phyloP scores from a whole-genome alignment of 1,140 invertebrate genomes.

The Drosophila nikananu region DNA sequence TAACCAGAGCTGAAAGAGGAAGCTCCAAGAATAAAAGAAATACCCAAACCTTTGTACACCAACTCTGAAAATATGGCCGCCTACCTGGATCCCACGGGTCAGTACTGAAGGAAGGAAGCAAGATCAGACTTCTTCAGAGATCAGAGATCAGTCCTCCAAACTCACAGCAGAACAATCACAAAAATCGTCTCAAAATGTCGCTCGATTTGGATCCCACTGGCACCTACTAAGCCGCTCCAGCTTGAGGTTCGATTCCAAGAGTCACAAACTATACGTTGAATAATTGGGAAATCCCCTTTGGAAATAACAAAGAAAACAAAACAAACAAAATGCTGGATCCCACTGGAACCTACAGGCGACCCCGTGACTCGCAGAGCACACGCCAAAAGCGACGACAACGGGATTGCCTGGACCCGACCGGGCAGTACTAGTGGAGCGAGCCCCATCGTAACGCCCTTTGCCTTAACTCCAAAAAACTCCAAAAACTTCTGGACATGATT shows the following conservation, averaged over 20 bases:
- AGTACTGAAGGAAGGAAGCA: slow-evolving; percentile 6
- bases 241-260: neutral
- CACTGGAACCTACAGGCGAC: slow-evolving; percentile 80
- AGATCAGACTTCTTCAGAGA: neutral
- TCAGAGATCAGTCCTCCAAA: neutral
- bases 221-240: slow-evolving; percentile 66
- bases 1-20: slow-evolving; percentile 23
- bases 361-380: slow-evolving; percentile 61
- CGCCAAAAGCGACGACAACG: slow-evolving; percentile 63
- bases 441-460: slow-evolving; percentile 59
- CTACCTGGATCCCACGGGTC: slow-evolving; percentile 19
- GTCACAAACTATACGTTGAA: neutral
- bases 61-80: slow-evolving; percentile 3
- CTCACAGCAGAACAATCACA: neutral
- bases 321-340: slow-evolving; percentile 70
- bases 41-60: neutral
- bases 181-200: slow-evolving; percentile 65
- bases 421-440: slow-evolving; percentile 67
- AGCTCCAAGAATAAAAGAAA: neutral
- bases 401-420: slow-evolving; percentile 74
- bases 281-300: neutral
- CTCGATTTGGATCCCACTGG: slow-evolving; percentile 81
- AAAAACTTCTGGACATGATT: slow-evolving; percentile 67
- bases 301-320: slow-evolving; percentile 18
- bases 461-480: slow-evolving; percentile 55